phyloP scores from a whole-genome alignment of 2,888 invertebrate species.

The Synergus japonicus region DNA sequence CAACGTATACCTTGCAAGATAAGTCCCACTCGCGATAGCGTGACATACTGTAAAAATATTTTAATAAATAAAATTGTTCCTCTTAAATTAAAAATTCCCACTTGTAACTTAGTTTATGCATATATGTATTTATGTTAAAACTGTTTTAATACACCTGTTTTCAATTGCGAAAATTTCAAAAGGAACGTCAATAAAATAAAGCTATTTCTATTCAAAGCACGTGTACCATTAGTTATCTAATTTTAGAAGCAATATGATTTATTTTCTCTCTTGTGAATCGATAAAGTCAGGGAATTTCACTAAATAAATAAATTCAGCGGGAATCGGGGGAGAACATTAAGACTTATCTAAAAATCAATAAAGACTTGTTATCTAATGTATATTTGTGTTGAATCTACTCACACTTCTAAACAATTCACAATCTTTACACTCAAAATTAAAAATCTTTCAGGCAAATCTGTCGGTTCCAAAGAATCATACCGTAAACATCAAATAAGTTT shows the following conservation, averaged over 20 bases:
- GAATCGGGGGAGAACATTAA: neutral
- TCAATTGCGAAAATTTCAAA: neutral
- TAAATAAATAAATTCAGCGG: neutral
- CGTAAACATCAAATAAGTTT: neutral
- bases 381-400: neutral
- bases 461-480: too few relatives aligned
- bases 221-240: neutral
- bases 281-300: neutral
- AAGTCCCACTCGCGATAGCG: constrained; percentile 90
- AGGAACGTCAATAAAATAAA: neutral
- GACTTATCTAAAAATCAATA: constrained; percentile 26
- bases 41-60: constrained; percentile 64
- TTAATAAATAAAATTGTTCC: neutral
- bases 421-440: neutral
- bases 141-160: too few relatives aligned
- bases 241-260: neutral
- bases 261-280: neutral
- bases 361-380: neutral
- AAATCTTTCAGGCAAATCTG: neutral
- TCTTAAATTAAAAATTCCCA: neutral
- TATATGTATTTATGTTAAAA: too few relatives aligned
- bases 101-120: too few relatives aligned
- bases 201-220: neutral
- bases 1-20: constrained; percentile 95
- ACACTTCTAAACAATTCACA: neutral